A percentile compares a stretch with the other conserved stretches of the same genome.
phyloP scores from a whole-genome alignment of 2,888 invertebrate genomes.

The Amiota minor region DNA sequence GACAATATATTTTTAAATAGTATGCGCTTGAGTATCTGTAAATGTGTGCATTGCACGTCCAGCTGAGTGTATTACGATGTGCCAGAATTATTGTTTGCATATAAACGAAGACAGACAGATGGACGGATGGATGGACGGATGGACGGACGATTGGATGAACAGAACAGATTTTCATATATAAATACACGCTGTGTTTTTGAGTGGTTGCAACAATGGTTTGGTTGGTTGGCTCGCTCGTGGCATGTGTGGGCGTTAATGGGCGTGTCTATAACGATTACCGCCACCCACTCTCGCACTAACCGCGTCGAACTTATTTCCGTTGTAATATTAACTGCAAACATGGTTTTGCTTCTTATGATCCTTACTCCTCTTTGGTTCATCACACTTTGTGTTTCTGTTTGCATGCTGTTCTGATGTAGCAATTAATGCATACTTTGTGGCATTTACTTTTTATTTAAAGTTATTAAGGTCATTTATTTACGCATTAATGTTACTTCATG shows the following conservation, averaged over 20 bases:
- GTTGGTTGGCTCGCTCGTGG: not conserved
- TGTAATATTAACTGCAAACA: slow-evolving; percentile 16
- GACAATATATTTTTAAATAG: not conserved
- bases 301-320: not conserved
- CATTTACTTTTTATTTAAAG: slow-evolving; percentile 58
- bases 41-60: not conserved
- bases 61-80: slow-evolving; percentile 19
- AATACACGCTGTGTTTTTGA: no score
- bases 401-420: slow-evolving; percentile 37
- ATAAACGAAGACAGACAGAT: not conserved
- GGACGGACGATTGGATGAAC: no score
- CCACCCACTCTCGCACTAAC: no score
- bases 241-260: slow-evolving; percentile 5
- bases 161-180: no score
- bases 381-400: not conserved
- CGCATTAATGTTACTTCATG: slow-evolving; percentile 33
- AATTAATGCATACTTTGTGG: slow-evolving; percentile 62
- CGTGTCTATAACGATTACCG: slow-evolving; percentile 18
- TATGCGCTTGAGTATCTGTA: not conserved
- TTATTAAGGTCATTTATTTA: slow-evolving; percentile 53
- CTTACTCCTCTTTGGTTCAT: not conserved
- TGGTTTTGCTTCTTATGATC: not conserved
- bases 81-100: slow-evolving; percentile 28
- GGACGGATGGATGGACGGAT: not conserved
- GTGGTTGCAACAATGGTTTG: not conserved